Percentiles rank a stretch among this genome's conserved stretches.
Evolutionary conservation across 1,140 invertebrate species (phyloP).

Genomic region (Agrilus planipennis): DNA sequence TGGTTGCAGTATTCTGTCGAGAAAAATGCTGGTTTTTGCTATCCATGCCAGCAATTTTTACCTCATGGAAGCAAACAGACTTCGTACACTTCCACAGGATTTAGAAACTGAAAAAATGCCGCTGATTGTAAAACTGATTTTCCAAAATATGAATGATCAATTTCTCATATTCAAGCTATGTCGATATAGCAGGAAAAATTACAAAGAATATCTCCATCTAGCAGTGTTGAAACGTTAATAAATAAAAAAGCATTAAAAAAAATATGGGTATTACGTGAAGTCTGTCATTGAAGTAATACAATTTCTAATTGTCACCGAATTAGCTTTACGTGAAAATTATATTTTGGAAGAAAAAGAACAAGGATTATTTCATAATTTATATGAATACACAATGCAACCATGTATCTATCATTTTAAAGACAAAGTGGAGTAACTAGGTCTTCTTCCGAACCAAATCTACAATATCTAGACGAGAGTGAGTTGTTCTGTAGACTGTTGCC

Average conservation of each 20-base stretch:
- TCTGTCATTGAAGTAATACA: constrained; percentile 17
- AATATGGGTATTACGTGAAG: constrained; percentile 18
- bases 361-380: constrained; percentile 18
- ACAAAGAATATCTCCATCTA: constrained; percentile 11
- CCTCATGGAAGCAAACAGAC: constrained; percentile 11
- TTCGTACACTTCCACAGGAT: constrained; percentile 14
- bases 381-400: constrained; percentile 16
- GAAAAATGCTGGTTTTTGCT: constrained; percentile 14
- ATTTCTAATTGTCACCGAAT: constrained; percentile 17
- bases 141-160: constrained; percentile 15
- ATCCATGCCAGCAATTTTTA: constrained; percentile 11
- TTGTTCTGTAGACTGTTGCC: not conserved
- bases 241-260: too few relatives aligned
- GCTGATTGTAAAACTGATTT: constrained; percentile 15
- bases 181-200: constrained; percentile 11
- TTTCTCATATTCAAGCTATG: constrained; percentile 16
- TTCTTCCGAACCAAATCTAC: not conserved
- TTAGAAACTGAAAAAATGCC: constrained; percentile 18
- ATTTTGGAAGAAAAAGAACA: constrained; percentile 17
- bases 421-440: not conserved
- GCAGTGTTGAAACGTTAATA: too few relatives aligned
- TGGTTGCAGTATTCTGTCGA: constrained; percentile 12
- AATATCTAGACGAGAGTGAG: not conserved
- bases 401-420: not conserved
- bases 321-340: constrained; percentile 13